These are phyloP conservation scores for Ophion costatus DNA, from an alignment of 2,888 invertebrate genomes.

Conservation along the genomic window DNA sequence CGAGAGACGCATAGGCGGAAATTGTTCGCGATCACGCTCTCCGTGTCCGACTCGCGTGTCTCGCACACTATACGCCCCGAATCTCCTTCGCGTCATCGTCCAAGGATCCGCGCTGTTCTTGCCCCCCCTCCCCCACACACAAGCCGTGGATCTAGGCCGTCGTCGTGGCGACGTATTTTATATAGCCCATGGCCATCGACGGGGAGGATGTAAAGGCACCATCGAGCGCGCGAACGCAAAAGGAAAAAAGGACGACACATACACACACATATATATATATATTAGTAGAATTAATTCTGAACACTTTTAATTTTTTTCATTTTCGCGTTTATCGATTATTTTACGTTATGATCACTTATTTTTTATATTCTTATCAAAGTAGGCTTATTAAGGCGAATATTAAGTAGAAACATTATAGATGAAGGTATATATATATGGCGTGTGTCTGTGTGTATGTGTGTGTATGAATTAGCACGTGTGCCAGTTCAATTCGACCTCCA, in stretches of 20 bases:
- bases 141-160: constrained; percentile 77
- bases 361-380: too few relatives aligned
- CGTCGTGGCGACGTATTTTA: constrained; percentile 73
- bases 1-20: background rate
- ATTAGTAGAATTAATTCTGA: background rate
- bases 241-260: constrained; percentile 23
- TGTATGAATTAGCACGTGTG: too few relatives aligned
- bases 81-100: constrained; percentile 31
- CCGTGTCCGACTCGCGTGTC: constrained; percentile 32
- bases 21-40: constrained; percentile 36
- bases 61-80: constrained; percentile 34
- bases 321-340: too few relatives aligned
- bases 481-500: too few relatives aligned
- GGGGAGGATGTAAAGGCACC: constrained; percentile 56
- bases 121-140: constrained; percentile 19
- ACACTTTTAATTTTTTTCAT: too few relatives aligned
- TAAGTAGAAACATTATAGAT: too few relatives aligned
- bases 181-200: constrained; percentile 69
- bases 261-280: background rate
- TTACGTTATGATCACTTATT: too few relatives aligned
- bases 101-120: constrained; percentile 35
- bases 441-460: too few relatives aligned
- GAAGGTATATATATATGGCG: too few relatives aligned
- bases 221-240: constrained; percentile 54
- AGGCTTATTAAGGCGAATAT: too few relatives aligned